phyloP scores from a whole-genome alignment of 1,140 invertebrate species.

The Plodia interpunctella region DNA sequence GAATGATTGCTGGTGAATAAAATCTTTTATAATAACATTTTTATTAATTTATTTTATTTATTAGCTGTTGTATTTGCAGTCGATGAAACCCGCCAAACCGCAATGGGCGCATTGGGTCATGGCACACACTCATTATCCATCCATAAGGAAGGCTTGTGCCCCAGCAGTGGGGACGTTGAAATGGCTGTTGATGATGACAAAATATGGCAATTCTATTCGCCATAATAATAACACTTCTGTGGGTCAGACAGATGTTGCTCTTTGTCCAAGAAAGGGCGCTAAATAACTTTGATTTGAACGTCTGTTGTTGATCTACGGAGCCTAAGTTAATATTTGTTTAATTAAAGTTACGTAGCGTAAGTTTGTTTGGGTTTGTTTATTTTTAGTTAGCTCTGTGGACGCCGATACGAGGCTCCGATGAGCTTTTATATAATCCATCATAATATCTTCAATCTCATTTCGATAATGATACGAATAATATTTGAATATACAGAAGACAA shows the following conservation, averaged over 20 bases:
- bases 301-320: background rate
- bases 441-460: background rate
- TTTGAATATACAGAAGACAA: too few relatives aligned
- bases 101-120: too few relatives aligned
- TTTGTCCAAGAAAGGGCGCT: background rate
- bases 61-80: too few relatives aligned
- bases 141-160: too few relatives aligned
- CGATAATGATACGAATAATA: too few relatives aligned
- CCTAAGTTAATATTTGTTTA: conserved; percentile 4
- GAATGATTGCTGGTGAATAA: too few relatives aligned
- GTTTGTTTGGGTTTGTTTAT: background rate
- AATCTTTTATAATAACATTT: too few relatives aligned
- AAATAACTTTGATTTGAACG: conserved; percentile 1
- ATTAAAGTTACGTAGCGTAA: conserved; percentile 3
- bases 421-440: background rate
- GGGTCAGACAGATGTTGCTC: background rate
- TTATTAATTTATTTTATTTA: too few relatives aligned
- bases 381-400: background rate
- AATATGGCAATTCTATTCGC: background rate
- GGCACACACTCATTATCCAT: too few relatives aligned
- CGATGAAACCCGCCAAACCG: too few relatives aligned
- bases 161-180: too few relatives aligned
- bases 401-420: background rate
- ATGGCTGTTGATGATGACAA: too few relatives aligned
- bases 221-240: background rate